A percentile compares a stretch with the other conserved stretches of the same genome.
Conservation (phyloP, 2,113 vertebrate species). For the Toxostoma redivivum region DNA sequence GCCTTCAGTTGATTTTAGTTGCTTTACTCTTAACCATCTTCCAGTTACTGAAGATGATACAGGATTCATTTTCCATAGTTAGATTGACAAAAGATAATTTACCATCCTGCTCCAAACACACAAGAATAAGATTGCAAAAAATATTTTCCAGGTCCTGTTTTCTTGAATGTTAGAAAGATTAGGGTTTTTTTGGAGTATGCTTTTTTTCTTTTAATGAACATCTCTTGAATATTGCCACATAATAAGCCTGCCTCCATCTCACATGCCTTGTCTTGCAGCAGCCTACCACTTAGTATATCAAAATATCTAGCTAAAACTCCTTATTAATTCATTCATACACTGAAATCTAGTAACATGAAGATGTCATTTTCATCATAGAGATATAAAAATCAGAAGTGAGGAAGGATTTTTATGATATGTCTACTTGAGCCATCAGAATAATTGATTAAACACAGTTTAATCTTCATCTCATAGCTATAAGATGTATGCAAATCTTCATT, state of each 20-base stretch:
- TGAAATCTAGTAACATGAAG: not conserved
- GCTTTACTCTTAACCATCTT: not conserved
- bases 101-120: not conserved
- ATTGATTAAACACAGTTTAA: not conserved
- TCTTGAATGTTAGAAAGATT: not conserved
- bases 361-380: not conserved
- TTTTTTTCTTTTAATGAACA: not conserved
- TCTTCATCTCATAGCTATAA: not conserved
- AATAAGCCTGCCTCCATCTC: not conserved
- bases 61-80: not conserved
- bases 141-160: not conserved
- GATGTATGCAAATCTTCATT: not conserved
- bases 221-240: not conserved
- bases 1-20: not conserved
- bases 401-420: not conserved
- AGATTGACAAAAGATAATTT: not conserved
- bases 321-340: not conserved
- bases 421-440: not conserved
- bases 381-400: not conserved
- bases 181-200: rapidly evolving
- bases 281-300: not conserved
- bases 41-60: not conserved
- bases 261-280: not conserved
- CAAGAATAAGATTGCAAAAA: not conserved
- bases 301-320: not conserved